Base-by-base conservation (phyloP, 2,888 invertebrate species). In the Lamellibrachia columna region DNA sequence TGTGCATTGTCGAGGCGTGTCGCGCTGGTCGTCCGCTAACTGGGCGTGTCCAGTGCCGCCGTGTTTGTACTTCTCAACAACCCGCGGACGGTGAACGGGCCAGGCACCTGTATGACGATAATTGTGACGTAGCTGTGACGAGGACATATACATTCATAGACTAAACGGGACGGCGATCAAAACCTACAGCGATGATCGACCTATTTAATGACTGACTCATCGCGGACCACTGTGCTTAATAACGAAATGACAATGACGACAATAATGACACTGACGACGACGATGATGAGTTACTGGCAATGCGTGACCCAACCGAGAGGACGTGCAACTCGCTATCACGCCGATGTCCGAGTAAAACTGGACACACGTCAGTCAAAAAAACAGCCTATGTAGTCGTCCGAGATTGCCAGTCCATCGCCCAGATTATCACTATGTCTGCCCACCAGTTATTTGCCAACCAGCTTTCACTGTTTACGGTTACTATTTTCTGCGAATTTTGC, bases 401-500 rank as follows among this genome's bases (percentile, higher is more conserved):
- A 22, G 6, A 22, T 75, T 8, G 15, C 75, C 6, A 22, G 22
- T 75, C 75, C 22, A 22, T n/a, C 75, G 75, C 75, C n/a, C 75
- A 15, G 22, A 75, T 22, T 75, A 15, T 75, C 4, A n/a, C 75
- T 75, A 75, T 75, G 75, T 75, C 15, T 75, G 22, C 75, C 15
- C 75, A 22, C 75, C 15, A 9, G 22, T 75, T 75, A 75, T 75
- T 75, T 75, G 75, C n/a, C 15, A 75, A 75, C n/a, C 75, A 75
- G 75, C 75, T 75, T 75, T 75, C 75, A 75, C 75, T 75, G 75
- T 75, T 75, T 11, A 75, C 75, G 75, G 15, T 75, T 75, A n/a
- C 75, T 75, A 75, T 75, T 75, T 75, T 75, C 75, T 75, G 22
- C 75, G 75, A 15, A n/a, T 75, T 75, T 75, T 75, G 75, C 75